These are phyloP conservation scores for Pogonus chalceus DNA, from an alignment of 1,140 invertebrate species.

Conservation along the genomic window DNA sequence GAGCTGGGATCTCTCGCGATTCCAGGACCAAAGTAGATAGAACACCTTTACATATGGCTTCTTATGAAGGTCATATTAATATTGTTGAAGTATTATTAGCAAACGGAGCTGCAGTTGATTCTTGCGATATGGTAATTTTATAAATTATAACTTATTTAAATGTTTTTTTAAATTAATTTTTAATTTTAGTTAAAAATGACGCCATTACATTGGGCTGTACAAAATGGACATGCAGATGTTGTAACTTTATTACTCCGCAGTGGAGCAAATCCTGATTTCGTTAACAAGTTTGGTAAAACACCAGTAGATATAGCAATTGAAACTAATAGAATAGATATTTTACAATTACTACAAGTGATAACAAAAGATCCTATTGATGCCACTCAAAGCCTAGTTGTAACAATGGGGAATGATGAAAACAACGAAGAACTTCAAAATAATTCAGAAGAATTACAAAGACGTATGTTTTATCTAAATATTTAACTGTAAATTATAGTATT, in stretches of 20 bases:
- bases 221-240: conserved; percentile 63
- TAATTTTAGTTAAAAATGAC: conserved; percentile 75
- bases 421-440: neutral
- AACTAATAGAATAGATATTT: conserved; percentile 50
- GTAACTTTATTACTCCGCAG: conserved; percentile 59
- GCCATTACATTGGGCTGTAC: conserved; percentile 88
- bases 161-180: neutral
- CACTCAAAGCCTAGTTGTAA: conserved; percentile 28
- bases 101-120: conserved; percentile 65
- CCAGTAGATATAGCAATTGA: conserved; percentile 66
- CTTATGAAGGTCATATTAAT: conserved; percentile 70
- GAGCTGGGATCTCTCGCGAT: conserved; percentile 78
- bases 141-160: conserved; percentile 14
- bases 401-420: neutral
- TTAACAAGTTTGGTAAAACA: conserved; percentile 78
- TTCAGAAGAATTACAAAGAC: conserved; percentile 24
- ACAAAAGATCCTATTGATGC: conserved; percentile 29
- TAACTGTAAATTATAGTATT: conserved; percentile 21
- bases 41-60: conserved; percentile 80
- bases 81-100: conserved; percentile 70
- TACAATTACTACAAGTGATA: conserved; percentile 46
- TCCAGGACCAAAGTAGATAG: conserved; percentile 85
- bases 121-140: conserved; percentile 68
- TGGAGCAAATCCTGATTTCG: conserved; percentile 55
- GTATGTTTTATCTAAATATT: conserved; percentile 24